A percentile compares a stretch with the other conserved stretches of the same genome.
Evolutionary conservation across 2,113 vertebrate genomes (phyloP).

Genomic region (Hippocampus guttulatus): DNA sequence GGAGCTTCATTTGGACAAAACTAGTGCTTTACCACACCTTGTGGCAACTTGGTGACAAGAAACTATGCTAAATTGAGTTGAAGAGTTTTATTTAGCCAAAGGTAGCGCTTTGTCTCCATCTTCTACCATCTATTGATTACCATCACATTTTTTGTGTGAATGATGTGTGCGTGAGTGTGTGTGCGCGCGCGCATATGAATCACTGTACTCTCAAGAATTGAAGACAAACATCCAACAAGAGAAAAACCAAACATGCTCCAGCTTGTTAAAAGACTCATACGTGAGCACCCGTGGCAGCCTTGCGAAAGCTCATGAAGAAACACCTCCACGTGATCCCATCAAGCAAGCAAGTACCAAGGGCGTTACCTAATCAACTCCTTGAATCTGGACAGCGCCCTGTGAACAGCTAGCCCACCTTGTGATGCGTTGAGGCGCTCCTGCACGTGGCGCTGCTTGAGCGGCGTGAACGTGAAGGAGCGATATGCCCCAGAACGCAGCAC

Average conservation of each 20-base stretch:
- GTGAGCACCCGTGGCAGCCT: background rate
- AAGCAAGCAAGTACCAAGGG: constrained; percentile 18
- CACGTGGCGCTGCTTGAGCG: constrained; percentile 73
- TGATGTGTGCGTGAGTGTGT: too few species aligned
- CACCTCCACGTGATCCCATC: constrained; percentile 34
- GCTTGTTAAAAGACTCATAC: background rate
- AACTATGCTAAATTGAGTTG: too few species aligned
- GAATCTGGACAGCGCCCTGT: constrained; percentile 64
- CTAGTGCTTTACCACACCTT: too few species aligned
- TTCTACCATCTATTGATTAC: too few species aligned
- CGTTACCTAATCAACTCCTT: constrained; percentile 72
- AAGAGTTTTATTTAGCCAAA: too few species aligned
- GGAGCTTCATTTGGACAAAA: too few species aligned
- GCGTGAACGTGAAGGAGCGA: constrained; percentile 82
- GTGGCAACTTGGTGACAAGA: too few species aligned
- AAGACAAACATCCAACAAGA: background rate
- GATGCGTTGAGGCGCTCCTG: constrained; percentile 70
- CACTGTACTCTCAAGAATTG: background rate
- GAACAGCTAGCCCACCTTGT: constrained; percentile 72
- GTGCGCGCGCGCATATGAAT: background rate
- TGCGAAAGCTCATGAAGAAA: background rate
- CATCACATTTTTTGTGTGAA: too few species aligned
- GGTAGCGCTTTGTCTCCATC: too few species aligned
- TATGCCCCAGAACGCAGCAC: constrained; percentile 88
- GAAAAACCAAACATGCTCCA: background rate